Base-by-base conservation (phyloP, 2,113 vertebrate genomes). In the Indicator indicator region DNA sequence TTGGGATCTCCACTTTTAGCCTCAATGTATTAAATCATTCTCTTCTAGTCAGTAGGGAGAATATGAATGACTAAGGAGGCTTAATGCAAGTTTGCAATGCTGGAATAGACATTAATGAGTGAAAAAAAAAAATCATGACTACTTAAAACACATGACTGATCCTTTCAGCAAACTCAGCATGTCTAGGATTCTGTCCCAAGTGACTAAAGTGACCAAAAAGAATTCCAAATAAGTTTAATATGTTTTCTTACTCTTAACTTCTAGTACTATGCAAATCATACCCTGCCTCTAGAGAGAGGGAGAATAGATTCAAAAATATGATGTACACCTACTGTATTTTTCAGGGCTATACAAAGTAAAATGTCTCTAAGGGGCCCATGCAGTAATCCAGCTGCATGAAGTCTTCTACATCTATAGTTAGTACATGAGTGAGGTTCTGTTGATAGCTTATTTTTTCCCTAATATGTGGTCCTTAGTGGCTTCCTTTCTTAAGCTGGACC, bases 11-110 rank as follows among this genome's bases (percentile, higher is more conserved):
- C 15, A 36, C 33, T 94, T 78, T 71, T 78, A 69, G 75, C 40
- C n/a, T 86, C 48, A 58, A 16, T 65, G 42, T 65, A 88, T 93
- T 92, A 94, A 95, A 87, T 79, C 21, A 85, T 91, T 91, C 62
- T 91, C 54, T 83, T 88, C 85, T 84, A 83, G 69, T 69, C 23
- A 27, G 33, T n/a, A 74, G 36, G 65, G 58, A 93, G 64, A 91
- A 83, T 78, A 20, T 83, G 62, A 87, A 60, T 83, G 12, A 81
- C 38, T 91, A 78, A 89, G 54, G 64, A 81, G 28, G 64, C 28
- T 85, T 87, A 94, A 87, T 94, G 64, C 20, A 87, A 76, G 91
- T 92, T 94, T 94, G 69, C 58, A 78, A n/a, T 72, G 58, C 73
- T 88, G 83, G 92, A 92, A 82, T 54, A 92, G 63, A 58, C 54